These are phyloP conservation scores for Unio delphinus DNA, from an alignment of 2,888 invertebrate genomes.

Conservation along the genomic window DNA sequence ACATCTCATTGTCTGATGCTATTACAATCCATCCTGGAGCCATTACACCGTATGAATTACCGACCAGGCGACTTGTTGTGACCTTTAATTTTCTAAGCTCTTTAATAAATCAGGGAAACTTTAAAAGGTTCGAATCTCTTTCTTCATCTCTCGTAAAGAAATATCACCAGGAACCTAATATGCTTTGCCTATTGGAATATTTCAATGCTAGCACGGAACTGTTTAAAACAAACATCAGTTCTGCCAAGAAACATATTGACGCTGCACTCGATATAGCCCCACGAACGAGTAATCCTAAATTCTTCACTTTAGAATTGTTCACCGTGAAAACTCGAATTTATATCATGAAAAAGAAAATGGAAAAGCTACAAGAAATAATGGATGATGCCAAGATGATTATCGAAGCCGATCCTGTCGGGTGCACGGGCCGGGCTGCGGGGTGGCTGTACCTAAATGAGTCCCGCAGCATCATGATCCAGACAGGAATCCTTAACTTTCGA, in stretches of 20 bases:
- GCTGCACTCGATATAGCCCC: slow-evolving; percentile 27
- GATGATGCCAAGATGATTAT: slow-evolving; percentile 43
- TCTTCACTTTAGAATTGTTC: slow-evolving; percentile 35
- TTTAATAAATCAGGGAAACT: slow-evolving; percentile 38
- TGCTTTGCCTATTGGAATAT: slow-evolving; percentile 35
- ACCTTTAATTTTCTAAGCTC: slow-evolving; percentile 40
- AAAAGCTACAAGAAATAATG: slow-evolving; percentile 30
- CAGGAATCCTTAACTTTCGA: slow-evolving; percentile 31
- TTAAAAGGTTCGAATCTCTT: slow-evolving; percentile 20
- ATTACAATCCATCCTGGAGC: too few relatives aligned
- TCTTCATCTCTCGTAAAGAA: slow-evolving; percentile 10
- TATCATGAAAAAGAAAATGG: slow-evolving; percentile 33
- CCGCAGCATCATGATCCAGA: slow-evolving; percentile 23
- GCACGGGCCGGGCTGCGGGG: slow-evolving; percentile 39
- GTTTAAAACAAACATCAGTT: slow-evolving; percentile 30
- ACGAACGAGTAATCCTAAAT: slow-evolving; percentile 36
- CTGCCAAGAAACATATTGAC: slow-evolving; percentile 28
- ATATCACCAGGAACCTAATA: slow-evolving; percentile 18
- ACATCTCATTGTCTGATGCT: too few relatives aligned
- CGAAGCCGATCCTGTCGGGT: slow-evolving; percentile 34
- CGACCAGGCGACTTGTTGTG: slow-evolving; percentile 15
- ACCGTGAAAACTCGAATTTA: slow-evolving; percentile 40
- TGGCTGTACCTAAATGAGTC: slow-evolving; percentile 46
- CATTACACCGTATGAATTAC: slow-evolving; percentile 2
- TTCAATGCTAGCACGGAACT: slow-evolving; percentile 30